Conservation (phyloP, 2,113 vertebrate genomes). For the Cacatua alba region DNA sequence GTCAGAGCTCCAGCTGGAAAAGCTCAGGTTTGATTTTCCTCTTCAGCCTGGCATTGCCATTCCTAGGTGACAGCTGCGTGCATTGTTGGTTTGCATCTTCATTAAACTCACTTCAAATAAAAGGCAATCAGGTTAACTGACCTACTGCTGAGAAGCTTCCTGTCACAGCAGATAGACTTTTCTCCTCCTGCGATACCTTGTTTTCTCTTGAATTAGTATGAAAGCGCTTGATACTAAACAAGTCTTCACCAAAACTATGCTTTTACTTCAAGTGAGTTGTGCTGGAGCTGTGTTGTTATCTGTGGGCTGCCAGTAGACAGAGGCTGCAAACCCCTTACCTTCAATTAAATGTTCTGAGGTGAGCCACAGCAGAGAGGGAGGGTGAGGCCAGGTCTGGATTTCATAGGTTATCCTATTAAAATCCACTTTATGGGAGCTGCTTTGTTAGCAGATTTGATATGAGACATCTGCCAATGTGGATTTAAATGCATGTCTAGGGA, state of each 20-base stretch:
- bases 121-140: not conserved
- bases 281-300: not conserved
- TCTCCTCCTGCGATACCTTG: not conserved
- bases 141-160: not conserved
- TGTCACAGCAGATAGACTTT: not conserved
- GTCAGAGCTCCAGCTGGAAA: not conserved
- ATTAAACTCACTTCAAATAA: not conserved
- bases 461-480: not conserved
- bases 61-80: not conserved
- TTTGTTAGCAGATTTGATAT: not conserved
- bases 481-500: not conserved
- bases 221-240: not conserved
- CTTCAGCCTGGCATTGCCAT: fast-evolving
- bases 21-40: not conserved
- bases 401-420: not conserved
- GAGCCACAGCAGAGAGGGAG: not conserved
- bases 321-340: not conserved
- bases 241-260: fast-evolving
- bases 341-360: not conserved
- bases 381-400: not conserved
- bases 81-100: not conserved
- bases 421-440: not conserved
- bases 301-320: not conserved
- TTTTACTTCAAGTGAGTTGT: not conserved
- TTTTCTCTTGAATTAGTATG: not conserved